These are phyloP conservation scores for Sphaerodactylus townsendi DNA, from an alignment of 2,113 vertebrate species.

Conservation along the genomic window DNA sequence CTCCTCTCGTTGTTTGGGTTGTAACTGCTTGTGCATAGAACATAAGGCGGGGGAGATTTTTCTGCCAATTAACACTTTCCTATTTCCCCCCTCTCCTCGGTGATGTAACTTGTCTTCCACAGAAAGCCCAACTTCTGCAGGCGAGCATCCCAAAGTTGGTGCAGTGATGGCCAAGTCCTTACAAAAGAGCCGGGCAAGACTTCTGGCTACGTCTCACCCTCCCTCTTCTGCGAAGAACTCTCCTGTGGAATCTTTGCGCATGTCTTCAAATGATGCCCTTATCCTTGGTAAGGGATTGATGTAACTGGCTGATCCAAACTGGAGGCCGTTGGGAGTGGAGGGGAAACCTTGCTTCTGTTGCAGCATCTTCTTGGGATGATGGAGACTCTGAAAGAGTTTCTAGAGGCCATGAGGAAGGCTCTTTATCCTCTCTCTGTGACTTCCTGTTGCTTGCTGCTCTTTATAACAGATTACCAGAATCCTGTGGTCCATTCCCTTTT, in stretches of 20 bases:
- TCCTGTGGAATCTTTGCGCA: slow-evolving; percentile 66
- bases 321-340: neutral
- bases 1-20: too few relatives aligned
- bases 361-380: neutral
- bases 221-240: slow-evolving; percentile 56
- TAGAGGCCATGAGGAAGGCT: too few relatives aligned
- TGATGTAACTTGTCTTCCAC: neutral
- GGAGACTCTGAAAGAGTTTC: too few relatives aligned
- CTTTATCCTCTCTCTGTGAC: too few relatives aligned
- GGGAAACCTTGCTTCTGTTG: neutral
- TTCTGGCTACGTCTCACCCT: slow-evolving; percentile 19
- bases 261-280: slow-evolving; percentile 64
- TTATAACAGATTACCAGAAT: too few relatives aligned
- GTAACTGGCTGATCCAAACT: too few relatives aligned
- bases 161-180: neutral
- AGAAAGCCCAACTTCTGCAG: neutral
- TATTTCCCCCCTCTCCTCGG: too few relatives aligned
- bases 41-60: neutral
- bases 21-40: too few relatives aligned
- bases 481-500: too few relatives aligned
- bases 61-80: neutral
- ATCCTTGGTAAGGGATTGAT: slow-evolving; percentile 76
- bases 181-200: fast-evolving
- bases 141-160: neutral
- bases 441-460: too few relatives aligned